Evolutionary conservation across 2,888 invertebrate species (phyloP), one percentile per base, ranked within the genome.

Genomic region (Bellardia bayeri): DNA sequence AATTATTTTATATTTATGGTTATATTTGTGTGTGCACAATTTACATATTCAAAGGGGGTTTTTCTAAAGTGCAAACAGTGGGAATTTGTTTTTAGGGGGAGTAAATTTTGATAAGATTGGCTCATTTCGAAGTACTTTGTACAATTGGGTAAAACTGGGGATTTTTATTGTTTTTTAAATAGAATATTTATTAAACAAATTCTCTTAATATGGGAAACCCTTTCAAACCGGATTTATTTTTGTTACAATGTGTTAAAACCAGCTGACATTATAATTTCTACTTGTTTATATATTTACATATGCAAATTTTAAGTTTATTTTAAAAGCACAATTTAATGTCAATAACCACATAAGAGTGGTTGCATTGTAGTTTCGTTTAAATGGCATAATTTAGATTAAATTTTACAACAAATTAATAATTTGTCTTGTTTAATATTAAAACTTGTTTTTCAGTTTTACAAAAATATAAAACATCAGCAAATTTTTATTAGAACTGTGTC

Each of bases 291-390:
- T 30, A 4, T 58, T 58, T 58, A 9, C 1, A 1, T 23, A 30
- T 58, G 8, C 4, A 58, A 58, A 58, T 30, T 37, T 37, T 30
- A 11, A 4, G 11, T 45, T 45, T 45, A 45, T 45, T 54, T 23
- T 54, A 5, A 16, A 3, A 51, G n/a, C n/a, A 51, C 51, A 51
- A 14, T 51, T n/a, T 51, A n/a, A 66, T 42, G 66, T 66, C 42
- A 66, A 66, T 66, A 66, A 66, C 66, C 66, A 66, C 66, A 66
- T 66, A 66, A 42, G 42, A 42, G 66, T 16, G 66, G 42, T 66
- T 42, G 30, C 16, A 16, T 16, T 40, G 7, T 42, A 66, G 16
- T 66, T 40, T 45, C 13, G 40, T 42, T 2, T 42, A 16, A 42
- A 23, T 16, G 51, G 14, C 14, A n/a, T 14, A 51, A 51, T 51